Evolutionary conservation across 2,113 vertebrate genomes (phyloP).

Genomic region (Bucco capensis): DNA sequence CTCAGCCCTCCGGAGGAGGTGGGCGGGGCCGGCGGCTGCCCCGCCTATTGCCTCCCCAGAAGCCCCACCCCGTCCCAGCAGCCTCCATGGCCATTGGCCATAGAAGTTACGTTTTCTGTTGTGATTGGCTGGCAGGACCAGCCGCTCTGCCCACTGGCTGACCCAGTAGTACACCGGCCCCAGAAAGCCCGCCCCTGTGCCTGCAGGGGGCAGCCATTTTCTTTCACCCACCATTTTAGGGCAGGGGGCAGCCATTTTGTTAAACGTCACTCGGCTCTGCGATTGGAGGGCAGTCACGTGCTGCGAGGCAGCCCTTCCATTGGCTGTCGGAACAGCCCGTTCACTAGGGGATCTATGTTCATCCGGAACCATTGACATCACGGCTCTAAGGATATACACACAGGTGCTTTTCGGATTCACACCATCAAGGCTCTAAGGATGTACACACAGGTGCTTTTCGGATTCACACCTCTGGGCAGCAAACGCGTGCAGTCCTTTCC

Average conservation of each 20-base stretch:
- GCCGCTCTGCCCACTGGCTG: fast-evolving
- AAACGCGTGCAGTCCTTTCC: no score
- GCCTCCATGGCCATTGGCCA: fast-evolving
- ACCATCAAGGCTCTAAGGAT: no score
- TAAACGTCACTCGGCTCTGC: neutral
- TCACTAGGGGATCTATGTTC: no score
- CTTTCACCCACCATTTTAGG: constrained; percentile 3
- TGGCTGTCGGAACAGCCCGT: neutral
- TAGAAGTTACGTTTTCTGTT: fast-evolving
- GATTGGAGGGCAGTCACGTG: neutral
- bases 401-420: no score
- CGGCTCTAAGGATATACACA: no score
- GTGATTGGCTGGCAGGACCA: neutral
- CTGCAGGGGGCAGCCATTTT: neutral
- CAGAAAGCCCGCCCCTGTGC: fast-evolving
- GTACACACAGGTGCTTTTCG: no score
- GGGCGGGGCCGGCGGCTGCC: no score
- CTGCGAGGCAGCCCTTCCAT: neutral
- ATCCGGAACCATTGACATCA: no score
- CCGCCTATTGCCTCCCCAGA: neutral
- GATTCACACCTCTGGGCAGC: no score
- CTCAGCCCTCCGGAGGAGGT: no score
- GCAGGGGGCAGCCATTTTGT: constrained; percentile 27
- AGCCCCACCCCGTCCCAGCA: neutral
- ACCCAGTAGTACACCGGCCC: neutral